Conservation (phyloP, 2,797 vertebrate genomes). For the Potorous gilbertii region DNA sequence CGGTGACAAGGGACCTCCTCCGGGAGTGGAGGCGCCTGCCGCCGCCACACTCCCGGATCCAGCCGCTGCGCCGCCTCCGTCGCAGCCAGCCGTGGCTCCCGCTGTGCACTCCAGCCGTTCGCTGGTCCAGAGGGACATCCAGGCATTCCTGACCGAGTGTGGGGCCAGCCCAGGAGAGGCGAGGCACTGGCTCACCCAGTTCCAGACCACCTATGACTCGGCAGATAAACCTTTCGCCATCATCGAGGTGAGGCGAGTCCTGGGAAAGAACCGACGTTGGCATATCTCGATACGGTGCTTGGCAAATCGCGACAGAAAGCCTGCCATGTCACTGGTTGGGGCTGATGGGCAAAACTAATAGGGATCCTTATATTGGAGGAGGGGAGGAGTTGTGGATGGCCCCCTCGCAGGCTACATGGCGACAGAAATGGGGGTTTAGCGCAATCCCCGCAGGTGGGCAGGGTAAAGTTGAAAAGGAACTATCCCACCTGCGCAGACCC, state of each 20-base stretch:
- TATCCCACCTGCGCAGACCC: not conserved
- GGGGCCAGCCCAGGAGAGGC: constrained; percentile 90
- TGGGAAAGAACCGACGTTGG: not conserved
- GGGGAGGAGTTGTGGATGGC: not conserved
- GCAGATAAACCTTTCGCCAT: constrained; percentile 88
- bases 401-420: not conserved
- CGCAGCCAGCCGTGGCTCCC: constrained; percentile 1
- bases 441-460: not conserved
- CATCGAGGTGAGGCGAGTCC: constrained; percentile 84
- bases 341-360: not conserved
- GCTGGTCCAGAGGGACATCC: constrained; percentile 89
- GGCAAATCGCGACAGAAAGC: not conserved
- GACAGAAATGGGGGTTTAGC: not conserved
- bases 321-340: not conserved
- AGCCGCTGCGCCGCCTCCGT: constrained; percentile 70
- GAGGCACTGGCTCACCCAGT: constrained; percentile 91
- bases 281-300: not conserved
- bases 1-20: constrained; percentile 61
- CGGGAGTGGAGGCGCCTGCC: constrained; percentile 49
- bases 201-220: constrained; percentile 84
- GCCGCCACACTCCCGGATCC: constrained; percentile 51
- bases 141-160: constrained; percentile 89
- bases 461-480: not conserved
- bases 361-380: not conserved
- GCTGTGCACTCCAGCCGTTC: constrained; percentile 77